These are phyloP conservation scores for Drosophila equinoxialis DNA, from an alignment of 1,140 invertebrate species.

Conservation along the genomic window DNA sequence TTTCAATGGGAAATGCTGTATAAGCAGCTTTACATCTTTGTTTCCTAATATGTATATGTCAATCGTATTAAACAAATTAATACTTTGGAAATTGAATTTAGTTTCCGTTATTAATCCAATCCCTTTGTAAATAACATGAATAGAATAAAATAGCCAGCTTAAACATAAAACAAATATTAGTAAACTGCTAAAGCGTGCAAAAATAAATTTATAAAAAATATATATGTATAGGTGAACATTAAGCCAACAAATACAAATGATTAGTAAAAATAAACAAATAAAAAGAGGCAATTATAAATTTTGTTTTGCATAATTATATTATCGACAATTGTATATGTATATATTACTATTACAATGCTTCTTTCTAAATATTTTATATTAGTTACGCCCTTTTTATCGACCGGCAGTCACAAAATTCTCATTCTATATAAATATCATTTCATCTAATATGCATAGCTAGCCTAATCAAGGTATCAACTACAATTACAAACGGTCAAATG, in stretches of 20 bases:
- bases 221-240: conserved; percentile 3
- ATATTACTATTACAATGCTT: conserved; percentile 70
- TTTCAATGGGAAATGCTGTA: too few species aligned
- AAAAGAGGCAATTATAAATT: conserved; percentile 43
- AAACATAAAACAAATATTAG: background rate
- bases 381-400: conserved; percentile 74
- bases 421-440: conserved; percentile 41
- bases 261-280: conserved; percentile 35
- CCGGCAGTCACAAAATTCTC: conserved; percentile 75
- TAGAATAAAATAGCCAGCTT: too few species aligned
- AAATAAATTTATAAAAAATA: conserved; percentile 5
- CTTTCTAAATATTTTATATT: conserved; percentile 46
- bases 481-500: conserved; percentile 28
- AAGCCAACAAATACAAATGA: conserved; percentile 21
- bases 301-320: conserved; percentile 63
- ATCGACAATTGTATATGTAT: conserved; percentile 41
- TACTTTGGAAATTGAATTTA: too few species aligned
- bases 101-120: too few species aligned
- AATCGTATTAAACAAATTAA: too few species aligned
- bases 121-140: too few species aligned
- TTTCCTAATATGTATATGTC: too few species aligned
- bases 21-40: too few species aligned
- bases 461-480: conserved; percentile 41
- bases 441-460: conserved; percentile 53
- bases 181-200: background rate